These are phyloP conservation scores for Propithecus coquereli DNA, from an alignment of 2,113 vertebrate genomes.

Conservation along the genomic window DNA sequence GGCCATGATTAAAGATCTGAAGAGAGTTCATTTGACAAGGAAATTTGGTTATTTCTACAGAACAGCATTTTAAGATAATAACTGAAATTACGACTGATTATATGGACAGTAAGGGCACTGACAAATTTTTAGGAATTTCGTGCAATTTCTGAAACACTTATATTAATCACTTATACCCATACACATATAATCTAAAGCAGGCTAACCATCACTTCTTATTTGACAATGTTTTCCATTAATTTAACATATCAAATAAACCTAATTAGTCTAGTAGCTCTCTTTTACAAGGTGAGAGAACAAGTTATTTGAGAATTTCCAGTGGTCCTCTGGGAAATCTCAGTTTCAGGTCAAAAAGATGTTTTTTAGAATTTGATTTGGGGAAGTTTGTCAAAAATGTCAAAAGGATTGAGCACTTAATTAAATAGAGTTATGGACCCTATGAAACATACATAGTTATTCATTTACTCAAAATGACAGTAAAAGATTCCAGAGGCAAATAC, in stretches of 20 bases:
- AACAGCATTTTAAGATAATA: background rate
- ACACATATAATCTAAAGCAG: background rate
- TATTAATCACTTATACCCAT: background rate
- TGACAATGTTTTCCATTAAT: background rate
- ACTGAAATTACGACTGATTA: background rate
- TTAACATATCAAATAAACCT: background rate
- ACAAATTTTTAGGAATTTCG: background rate
- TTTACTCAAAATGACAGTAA: background rate
- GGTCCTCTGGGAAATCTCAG: background rate
- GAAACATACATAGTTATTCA: background rate
- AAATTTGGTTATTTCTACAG: background rate
- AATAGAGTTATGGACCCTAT: background rate
- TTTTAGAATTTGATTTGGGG: background rate
- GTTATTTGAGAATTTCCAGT: background rate
- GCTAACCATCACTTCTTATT: background rate
- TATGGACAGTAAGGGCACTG: background rate
- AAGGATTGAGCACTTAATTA: background rate
- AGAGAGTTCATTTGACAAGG: background rate
- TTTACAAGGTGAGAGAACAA: background rate
- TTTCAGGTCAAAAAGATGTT: background rate
- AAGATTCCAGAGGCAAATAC: background rate
- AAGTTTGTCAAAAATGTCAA: background rate
- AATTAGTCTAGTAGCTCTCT: background rate
- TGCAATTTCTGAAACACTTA: background rate
- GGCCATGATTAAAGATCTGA: background rate